phyloP scores from a whole-genome alignment of 2,113 vertebrate genomes.

The Myxocyprinus asiaticus region DNA sequence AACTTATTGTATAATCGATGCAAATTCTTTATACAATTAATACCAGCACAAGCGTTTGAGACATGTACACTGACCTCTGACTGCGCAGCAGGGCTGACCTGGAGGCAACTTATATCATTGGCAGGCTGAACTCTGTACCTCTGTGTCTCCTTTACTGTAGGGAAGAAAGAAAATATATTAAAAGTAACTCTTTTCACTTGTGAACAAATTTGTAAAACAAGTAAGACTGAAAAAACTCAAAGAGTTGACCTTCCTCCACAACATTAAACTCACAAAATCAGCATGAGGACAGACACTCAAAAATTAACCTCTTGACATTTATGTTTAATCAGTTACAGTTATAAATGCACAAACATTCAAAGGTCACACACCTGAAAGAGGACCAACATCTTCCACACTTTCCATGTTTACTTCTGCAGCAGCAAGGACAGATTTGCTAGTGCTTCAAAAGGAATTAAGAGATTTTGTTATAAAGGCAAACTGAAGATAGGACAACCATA shows the following conservation, averaged over 20 bases:
- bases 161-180: not conserved
- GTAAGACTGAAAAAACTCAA: no score
- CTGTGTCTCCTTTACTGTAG: constrained; percentile 1
- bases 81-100: not conserved
- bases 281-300: no score
- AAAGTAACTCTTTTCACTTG: no score
- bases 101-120: not conserved
- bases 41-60: not conserved
- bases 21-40: no score
- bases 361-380: constrained; percentile 20
- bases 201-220: no score
- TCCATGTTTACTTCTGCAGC: not conserved
- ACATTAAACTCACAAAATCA: no score
- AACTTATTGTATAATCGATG: no score
- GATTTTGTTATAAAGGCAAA: not conserved
- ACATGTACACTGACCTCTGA: constrained; percentile 22
- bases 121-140: not conserved
- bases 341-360: not conserved
- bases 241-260: no score
- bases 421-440: not conserved
- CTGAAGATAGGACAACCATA: not conserved
- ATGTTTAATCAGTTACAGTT: no score
- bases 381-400: not conserved
- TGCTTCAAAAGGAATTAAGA: not conserved
- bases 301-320: no score